Conservation (phyloP, 23 tunicate genomes). For the Halocynthia roretzi region DNA sequence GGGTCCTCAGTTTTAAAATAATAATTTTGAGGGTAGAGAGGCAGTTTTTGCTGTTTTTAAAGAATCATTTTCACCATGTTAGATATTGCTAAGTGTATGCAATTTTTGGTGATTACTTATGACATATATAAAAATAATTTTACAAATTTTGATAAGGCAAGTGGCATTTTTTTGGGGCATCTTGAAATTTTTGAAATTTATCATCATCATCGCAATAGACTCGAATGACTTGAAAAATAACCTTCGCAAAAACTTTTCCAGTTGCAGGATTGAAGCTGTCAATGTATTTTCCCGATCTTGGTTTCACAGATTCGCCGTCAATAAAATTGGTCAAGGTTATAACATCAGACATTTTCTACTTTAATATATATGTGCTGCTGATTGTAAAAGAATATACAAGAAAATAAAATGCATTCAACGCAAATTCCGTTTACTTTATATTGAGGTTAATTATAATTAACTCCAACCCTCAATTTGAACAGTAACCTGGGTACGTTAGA, state of each 20-base stretch:
- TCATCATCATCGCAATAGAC: neutral
- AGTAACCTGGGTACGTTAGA: too few relatives aligned
- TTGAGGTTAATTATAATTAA: neutral
- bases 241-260: conserved; percentile 47
- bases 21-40: neutral
- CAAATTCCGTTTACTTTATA: too few relatives aligned
- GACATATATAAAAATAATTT: too few relatives aligned
- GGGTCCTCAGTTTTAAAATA: neutral
- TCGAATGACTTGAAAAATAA: neutral
- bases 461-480: neutral
- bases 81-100: too few relatives aligned
- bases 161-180: too few relatives aligned
- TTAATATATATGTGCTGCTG: neutral
- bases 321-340: conserved; percentile 40
- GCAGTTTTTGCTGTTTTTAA: too few relatives aligned
- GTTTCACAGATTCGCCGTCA: conserved; percentile 38
- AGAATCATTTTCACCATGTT: too few relatives aligned
- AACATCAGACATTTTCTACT: neutral
- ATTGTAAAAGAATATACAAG: neutral
- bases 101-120: too few relatives aligned
- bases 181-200: neutral
- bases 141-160: too few relatives aligned
- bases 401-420: too few relatives aligned
- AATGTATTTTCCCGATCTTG: conserved; percentile 25
- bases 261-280: conserved; percentile 64